phyloP scores from a whole-genome alignment of 37 sponge, comb jelly and placozoan species.

The Spongia lamella region DNA sequence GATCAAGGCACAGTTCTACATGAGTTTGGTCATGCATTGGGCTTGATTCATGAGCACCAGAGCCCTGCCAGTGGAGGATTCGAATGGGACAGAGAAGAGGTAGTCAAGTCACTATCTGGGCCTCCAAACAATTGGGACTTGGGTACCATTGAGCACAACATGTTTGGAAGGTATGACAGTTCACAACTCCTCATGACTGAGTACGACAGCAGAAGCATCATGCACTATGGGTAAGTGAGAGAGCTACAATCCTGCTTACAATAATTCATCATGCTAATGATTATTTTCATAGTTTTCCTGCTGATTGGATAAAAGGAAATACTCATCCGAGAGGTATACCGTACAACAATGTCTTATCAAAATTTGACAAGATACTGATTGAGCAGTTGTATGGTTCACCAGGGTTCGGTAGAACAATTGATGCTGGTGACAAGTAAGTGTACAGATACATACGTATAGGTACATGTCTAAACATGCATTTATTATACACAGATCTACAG shows the following conservation, averaged over 20 bases:
- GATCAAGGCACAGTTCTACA: slow-evolving; percentile 52
- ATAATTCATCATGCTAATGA: no score
- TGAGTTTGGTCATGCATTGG: slow-evolving; percentile 63
- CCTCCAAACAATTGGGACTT: slow-evolving; percentile 63
- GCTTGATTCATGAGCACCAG: slow-evolving; percentile 68
- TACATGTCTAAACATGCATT: no score
- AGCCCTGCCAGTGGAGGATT: slow-evolving; percentile 48
- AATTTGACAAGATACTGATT: slow-evolving; percentile 44
- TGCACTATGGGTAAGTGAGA: slow-evolving; percentile 65
- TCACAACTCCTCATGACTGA: slow-evolving; percentile 39
- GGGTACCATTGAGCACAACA: slow-evolving; percentile 59
- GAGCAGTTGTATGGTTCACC: slow-evolving; percentile 52
- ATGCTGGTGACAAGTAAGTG: no score
- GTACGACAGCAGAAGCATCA: slow-evolving; percentile 54
- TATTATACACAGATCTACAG: no score
- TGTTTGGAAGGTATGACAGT: slow-evolving; percentile 50
- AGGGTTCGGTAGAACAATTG: no score
- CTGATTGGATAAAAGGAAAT: slow-evolving; percentile 57
- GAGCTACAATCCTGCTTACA: no score
- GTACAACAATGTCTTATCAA: slow-evolving; percentile 41
- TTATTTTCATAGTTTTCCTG: slow-evolving; percentile 70
- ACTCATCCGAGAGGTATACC: slow-evolving; percentile 44
- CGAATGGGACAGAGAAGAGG: slow-evolving; percentile 63
- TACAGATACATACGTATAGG: no score
- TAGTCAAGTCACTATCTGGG: slow-evolving; percentile 40